phyloP scores from a whole-genome alignment of 2,888 invertebrate genomes.

The Unio pictorum region DNA sequence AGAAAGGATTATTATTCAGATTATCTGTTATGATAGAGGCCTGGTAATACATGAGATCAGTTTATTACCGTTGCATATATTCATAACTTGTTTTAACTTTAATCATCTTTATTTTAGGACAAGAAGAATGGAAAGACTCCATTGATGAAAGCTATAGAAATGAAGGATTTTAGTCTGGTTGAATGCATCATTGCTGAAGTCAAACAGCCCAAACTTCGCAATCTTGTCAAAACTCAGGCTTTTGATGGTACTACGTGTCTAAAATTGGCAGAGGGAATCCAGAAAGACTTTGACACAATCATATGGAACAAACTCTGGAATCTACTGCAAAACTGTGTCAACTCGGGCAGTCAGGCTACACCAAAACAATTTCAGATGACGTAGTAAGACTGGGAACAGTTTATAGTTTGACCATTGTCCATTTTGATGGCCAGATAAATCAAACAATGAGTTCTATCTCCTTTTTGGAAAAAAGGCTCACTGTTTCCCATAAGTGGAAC shows the following conservation, averaged over 20 bases:
- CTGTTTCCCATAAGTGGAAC: too few species aligned
- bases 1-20: too few species aligned
- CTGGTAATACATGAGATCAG: too few species aligned
- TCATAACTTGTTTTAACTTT: background rate
- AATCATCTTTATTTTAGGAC: constrained; percentile 37
- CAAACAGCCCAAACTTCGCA: constrained; percentile 45
- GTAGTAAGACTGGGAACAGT: too few species aligned
- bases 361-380: too few species aligned
- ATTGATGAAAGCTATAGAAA: constrained; percentile 62
- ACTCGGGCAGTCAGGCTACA: too few species aligned
- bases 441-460: too few species aligned
- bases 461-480: too few species aligned
- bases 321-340: constrained; percentile 26
- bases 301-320: constrained; percentile 48
- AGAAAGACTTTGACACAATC: constrained; percentile 34
- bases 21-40: too few species aligned
- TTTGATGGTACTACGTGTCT: constrained; percentile 58
- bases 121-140: constrained; percentile 65
- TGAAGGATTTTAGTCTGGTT: constrained; percentile 46
- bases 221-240: constrained; percentile 51
- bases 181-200: constrained; percentile 49
- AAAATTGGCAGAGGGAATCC: constrained; percentile 55
- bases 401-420: too few species aligned
- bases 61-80: too few species aligned
- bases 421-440: too few species aligned